phyloP scores from a whole-genome alignment of 2,888 invertebrate genomes.

The Coremacera marginata region DNA sequence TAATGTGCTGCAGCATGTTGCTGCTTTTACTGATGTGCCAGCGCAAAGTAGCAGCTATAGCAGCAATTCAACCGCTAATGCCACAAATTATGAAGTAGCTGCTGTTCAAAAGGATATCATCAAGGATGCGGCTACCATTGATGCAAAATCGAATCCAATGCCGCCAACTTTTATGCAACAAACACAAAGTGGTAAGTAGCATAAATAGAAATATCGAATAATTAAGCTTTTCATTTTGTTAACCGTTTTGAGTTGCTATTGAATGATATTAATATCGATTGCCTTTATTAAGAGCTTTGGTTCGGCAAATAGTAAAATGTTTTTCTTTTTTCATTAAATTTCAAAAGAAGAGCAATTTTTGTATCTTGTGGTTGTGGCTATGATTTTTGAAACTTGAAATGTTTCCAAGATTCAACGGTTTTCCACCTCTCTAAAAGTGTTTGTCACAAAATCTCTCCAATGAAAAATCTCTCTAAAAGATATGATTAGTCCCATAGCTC shows the following conservation, averaged over 20 bases:
- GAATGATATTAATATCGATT: neutral
- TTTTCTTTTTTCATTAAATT: too few species aligned
- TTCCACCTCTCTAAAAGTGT: too few species aligned
- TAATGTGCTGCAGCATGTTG: neutral
- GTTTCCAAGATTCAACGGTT: too few species aligned
- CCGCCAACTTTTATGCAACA: neutral
- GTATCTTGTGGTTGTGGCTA: too few species aligned
- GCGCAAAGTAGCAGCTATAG: neutral
- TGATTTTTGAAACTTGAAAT: too few species aligned
- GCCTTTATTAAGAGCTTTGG: too few species aligned
- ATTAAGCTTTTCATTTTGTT: neutral
- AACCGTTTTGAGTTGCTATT: neutral
- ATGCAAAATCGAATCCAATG: neutral
- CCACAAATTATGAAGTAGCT: neutral
- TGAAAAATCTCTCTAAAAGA: too few species aligned
- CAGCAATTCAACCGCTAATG: neutral
- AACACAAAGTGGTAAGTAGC: slow-evolving; percentile 7
- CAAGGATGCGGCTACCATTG: neutral
- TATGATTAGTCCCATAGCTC: too few species aligned
- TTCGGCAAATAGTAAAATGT: too few species aligned
- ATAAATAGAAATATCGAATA: slow-evolving; percentile 21
- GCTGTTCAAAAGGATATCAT: neutral
- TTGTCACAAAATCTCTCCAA: too few species aligned
- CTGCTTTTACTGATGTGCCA: neutral
- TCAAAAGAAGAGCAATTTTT: too few species aligned